Percentiles rank a stretch among this genome's conserved stretches.
Evolutionary conservation across 2,888 invertebrate species (phyloP).

Genomic region (Dasypogon diadema): DNA sequence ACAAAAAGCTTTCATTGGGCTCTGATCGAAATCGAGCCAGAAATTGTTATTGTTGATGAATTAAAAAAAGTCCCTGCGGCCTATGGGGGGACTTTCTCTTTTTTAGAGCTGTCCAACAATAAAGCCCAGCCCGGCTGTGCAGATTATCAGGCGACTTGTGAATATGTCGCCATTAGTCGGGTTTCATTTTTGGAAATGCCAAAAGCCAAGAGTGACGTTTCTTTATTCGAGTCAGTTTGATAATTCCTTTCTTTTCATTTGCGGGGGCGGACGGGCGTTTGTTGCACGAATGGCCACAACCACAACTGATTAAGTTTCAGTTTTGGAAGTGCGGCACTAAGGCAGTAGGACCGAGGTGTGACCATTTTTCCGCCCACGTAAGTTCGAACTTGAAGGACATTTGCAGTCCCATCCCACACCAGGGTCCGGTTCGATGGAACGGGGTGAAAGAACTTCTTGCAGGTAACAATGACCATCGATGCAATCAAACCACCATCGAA

Average conservation of each 20-base stretch:
- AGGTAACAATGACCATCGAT: background rate
- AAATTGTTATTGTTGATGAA: slow-evolving; percentile 35
- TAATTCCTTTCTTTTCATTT: background rate
- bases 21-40: slow-evolving; percentile 29
- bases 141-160: background rate
- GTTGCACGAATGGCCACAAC: slow-evolving; percentile 5
- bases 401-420: no score
- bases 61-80: slow-evolving; percentile 9
- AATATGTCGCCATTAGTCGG: background rate
- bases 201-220: background rate
- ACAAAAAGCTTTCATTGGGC: slow-evolving; percentile 33
- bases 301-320: slow-evolving; percentile 13
- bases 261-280: background rate
- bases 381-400: background rate
- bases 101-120: background rate
- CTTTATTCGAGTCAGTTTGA: slow-evolving; percentile 15
- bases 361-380: background rate
- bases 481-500: background rate
- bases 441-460: no score
- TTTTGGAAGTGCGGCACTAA: no score
- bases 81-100: slow-evolving; percentile 4
- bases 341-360: no score
- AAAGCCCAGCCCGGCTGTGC: background rate
- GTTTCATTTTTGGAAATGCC: no score
- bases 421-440: no score